phyloP scores from a whole-genome alignment of 2,888 invertebrate genomes.

The Embidobia sp. region DNA sequence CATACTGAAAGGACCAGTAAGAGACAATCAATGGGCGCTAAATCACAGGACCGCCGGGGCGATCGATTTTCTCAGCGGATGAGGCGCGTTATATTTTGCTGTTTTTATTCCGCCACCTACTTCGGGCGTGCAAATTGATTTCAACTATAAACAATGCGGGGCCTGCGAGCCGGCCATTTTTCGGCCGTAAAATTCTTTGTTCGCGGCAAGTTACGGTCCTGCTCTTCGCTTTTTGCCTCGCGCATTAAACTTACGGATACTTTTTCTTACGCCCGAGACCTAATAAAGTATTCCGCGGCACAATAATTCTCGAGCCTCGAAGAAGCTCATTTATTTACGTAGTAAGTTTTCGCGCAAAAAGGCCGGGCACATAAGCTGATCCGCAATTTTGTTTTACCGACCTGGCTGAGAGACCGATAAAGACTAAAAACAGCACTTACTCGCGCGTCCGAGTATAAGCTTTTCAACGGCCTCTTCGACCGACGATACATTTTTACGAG shows the following conservation, averaged over 20 bases:
- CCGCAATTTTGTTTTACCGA: conserved; percentile 55
- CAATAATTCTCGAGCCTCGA: conserved; percentile 46
- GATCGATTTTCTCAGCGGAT: conserved; percentile 40
- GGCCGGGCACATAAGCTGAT: conserved; percentile 34
- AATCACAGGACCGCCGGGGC: conserved; percentile 29
- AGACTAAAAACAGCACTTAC: conserved; percentile 63
- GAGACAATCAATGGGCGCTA: conserved; percentile 38
- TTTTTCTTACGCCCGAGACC: conserved; percentile 20
- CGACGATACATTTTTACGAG: conserved; percentile 72
- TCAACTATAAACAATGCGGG: conserved; percentile 27
- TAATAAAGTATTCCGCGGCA: conserved; percentile 48
- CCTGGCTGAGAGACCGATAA: conserved; percentile 56
- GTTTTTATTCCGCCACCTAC: conserved; percentile 17
- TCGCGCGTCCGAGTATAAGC: conserved; percentile 58
- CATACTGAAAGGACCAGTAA: conserved; percentile 41
- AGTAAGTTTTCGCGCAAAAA: conserved; percentile 50
- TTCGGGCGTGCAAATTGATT: conserved; percentile 42
- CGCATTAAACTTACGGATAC: conserved; percentile 18
- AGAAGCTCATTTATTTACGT: conserved; percentile 59
- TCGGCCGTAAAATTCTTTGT: conserved; percentile 31
- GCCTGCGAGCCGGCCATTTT: conserved; percentile 24
- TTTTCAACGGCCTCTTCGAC: conserved; percentile 60
- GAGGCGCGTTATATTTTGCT: too few relatives aligned
- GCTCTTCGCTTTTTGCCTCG: conserved; percentile 1
- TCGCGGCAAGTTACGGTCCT: not conserved